Conservation (phyloP, 2,797 vertebrate species). For the Pteropus rufus region DNA sequence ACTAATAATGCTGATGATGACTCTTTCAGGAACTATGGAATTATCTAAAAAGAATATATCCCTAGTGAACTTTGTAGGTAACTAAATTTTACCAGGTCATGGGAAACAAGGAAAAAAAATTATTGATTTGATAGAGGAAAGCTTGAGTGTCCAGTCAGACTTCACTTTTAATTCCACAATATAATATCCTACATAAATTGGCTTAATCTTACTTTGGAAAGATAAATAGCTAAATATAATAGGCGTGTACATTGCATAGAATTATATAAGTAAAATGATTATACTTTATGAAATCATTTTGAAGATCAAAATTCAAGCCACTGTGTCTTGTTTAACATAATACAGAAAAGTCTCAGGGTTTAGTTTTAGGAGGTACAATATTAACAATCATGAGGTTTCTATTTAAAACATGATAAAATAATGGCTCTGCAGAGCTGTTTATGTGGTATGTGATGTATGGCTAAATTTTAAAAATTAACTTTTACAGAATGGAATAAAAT, state of each 20-base stretch:
- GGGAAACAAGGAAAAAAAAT: neutral
- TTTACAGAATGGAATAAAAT: neutral
- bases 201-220: neutral
- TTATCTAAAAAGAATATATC: neutral
- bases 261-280: neutral
- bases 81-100: neutral
- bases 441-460: neutral
- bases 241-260: neutral
- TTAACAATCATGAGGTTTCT: neutral
- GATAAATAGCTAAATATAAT: neutral
- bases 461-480: neutral
- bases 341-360: neutral
- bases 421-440: neutral
- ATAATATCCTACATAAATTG: neutral
- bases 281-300: neutral
- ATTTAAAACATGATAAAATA: neutral
- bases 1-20: neutral
- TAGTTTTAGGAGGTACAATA: neutral
- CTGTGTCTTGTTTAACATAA: neutral
- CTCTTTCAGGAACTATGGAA: neutral
- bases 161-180: neutral
- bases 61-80: neutral
- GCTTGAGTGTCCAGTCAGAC: neutral
- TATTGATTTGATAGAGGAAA: neutral
- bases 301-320: neutral